These are phyloP conservation scores for Nettapus auritus DNA, from an alignment of 2,113 vertebrate genomes.

Conservation along the genomic window DNA sequence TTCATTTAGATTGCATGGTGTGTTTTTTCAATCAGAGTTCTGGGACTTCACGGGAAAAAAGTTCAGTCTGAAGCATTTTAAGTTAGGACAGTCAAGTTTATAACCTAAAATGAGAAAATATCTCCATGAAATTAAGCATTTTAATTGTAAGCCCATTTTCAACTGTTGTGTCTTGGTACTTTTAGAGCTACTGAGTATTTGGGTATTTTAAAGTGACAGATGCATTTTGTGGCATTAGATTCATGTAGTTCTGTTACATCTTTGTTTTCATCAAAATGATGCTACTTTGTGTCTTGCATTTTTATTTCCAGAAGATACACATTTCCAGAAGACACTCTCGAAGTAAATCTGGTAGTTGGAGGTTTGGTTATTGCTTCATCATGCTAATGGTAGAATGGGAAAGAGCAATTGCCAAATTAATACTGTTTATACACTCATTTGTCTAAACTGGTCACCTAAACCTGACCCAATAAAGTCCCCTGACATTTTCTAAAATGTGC, in stretches of 20 bases:
- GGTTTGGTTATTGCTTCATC: not conserved
- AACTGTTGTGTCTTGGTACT: not conserved
- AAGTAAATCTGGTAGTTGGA: not conserved
- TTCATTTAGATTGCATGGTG: not conserved
- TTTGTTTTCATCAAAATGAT: not conserved
- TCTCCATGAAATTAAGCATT: not conserved
- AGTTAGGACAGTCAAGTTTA: not conserved
- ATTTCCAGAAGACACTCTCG: not conserved
- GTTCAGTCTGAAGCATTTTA: not conserved
- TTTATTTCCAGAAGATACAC: not conserved
- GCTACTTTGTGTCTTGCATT: not conserved
- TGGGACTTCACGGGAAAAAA: not conserved
- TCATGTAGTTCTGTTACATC: not conserved
- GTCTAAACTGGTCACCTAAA: not conserved
- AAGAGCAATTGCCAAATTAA: conserved; percentile 9
- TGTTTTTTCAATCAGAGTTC: not conserved
- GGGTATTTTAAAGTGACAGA: not conserved
- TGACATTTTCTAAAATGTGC: not conserved
- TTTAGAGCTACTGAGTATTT: not conserved
- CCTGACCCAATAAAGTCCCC: not conserved
- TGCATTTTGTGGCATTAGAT: not conserved
- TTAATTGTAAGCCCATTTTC: not conserved
- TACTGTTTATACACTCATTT: not conserved
- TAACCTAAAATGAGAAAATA: not conserved
- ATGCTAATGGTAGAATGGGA: not conserved